Evolutionary conservation across 2,888 invertebrate genomes (phyloP).

Genomic region (Xestia ashworthii): DNA sequence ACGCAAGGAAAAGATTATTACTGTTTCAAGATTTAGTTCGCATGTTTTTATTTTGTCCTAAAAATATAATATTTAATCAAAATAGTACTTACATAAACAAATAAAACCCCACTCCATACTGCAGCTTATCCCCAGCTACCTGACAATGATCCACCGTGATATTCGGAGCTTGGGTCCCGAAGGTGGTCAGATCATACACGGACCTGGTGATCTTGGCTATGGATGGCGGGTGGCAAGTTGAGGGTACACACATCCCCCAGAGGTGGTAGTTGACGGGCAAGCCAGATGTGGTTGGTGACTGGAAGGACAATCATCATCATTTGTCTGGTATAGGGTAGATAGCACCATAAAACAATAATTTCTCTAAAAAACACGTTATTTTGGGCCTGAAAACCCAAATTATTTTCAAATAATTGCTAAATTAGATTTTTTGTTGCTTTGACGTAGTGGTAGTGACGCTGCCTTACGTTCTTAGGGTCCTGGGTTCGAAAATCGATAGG

Average conservation of each 20-base stretch:
- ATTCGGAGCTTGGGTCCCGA: slow-evolving; percentile 26
- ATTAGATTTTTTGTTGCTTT: too few relatives aligned
- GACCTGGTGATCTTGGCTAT: slow-evolving; percentile 30
- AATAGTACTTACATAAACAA: slow-evolving; percentile 66
- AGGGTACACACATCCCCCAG: slow-evolving; percentile 52
- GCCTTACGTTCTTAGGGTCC: too few relatives aligned
- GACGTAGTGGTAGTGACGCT: too few relatives aligned
- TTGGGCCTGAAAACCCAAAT: too few relatives aligned
- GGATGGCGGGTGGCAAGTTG: slow-evolving; percentile 25
- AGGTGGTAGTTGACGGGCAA: neutral
- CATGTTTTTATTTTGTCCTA: too few relatives aligned
- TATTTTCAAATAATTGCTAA: too few relatives aligned
- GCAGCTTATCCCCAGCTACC: slow-evolving; percentile 44
- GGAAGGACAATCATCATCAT: neutral
- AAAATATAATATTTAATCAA: neutral
- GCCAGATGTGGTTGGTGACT: slow-evolving; percentile 39
- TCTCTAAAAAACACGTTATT: too few relatives aligned
- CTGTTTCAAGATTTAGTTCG: too few relatives aligned
- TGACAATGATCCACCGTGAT: slow-evolving; percentile 65
- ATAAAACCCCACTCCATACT: slow-evolving; percentile 52
- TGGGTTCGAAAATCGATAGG: too few relatives aligned
- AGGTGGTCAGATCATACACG: slow-evolving; percentile 27
- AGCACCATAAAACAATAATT: too few relatives aligned
- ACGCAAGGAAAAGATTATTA: too few relatives aligned
- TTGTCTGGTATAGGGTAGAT: too few relatives aligned